Evolutionary conservation across 2,888 invertebrate genomes (phyloP).

Genomic region (Koerneria pararmatus): DNA sequence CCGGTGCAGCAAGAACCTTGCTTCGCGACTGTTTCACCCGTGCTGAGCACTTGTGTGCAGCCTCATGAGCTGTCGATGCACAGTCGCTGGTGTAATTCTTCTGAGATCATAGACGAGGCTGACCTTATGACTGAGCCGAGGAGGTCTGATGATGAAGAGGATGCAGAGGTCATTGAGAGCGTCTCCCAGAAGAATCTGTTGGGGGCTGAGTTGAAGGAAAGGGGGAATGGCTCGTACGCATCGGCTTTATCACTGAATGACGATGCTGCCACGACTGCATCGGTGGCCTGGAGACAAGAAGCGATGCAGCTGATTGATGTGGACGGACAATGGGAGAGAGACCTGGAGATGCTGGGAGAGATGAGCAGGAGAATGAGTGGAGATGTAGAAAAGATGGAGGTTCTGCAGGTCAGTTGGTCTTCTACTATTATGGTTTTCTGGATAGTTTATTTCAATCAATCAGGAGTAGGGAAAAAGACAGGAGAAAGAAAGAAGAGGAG

Average conservation of each 20-base stretch:
- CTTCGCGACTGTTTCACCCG: background rate
- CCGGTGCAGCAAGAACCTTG: too few species aligned
- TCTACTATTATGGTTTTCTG: background rate
- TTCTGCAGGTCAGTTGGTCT: slow-evolving; percentile 2
- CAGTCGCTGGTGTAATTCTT: slow-evolving; percentile 27
- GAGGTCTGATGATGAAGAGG: slow-evolving; percentile 24
- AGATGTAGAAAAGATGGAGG: slow-evolving; percentile 8
- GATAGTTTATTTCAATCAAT: background rate
- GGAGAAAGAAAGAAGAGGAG: slow-evolving; percentile 37
- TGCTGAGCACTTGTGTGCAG: background rate
- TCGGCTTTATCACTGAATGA: slow-evolving; percentile 14
- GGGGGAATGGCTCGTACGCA: slow-evolving; percentile 4
- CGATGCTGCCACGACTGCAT: background rate
- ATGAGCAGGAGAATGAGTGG: slow-evolving; percentile 18
- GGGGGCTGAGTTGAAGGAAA: slow-evolving; percentile 5
- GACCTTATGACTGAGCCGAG: slow-evolving; percentile 38
- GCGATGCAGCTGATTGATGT: slow-evolving; percentile 8
- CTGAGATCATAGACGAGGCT: slow-evolving; percentile 39
- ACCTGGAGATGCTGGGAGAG: slow-evolving; percentile 20
- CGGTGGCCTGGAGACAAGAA: slow-evolving; percentile 9
- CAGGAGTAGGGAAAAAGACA: background rate
- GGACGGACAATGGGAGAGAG: slow-evolving; percentile 21
- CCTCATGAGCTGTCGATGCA: background rate
- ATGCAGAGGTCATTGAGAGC: background rate
- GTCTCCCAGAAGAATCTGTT: background rate